Evolutionary conservation across 2,888 invertebrate genomes (phyloP).

Genomic region (Spialia ferax): DNA sequence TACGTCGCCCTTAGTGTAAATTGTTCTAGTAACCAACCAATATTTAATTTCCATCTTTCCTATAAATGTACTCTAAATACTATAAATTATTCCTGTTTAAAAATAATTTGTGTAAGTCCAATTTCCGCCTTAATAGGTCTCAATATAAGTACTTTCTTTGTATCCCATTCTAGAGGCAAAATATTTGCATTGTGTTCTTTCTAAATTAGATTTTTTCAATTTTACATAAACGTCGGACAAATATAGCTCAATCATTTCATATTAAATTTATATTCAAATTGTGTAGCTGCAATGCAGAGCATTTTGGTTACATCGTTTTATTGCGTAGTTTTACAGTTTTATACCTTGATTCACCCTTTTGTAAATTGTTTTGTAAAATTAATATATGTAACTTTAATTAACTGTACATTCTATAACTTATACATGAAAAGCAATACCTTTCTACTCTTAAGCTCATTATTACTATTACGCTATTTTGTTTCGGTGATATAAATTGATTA

Average conservation of each 20-base stretch:
- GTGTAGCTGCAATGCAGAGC: neutral
- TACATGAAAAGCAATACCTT: constrained; percentile 30
- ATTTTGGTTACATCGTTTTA: constrained; percentile 6
- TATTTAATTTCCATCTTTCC: constrained; percentile 14
- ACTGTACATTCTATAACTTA: constrained; percentile 1
- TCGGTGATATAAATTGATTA: constrained; percentile 25
- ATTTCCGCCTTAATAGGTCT: constrained; percentile 32
- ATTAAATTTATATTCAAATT: neutral
- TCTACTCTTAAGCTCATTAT: constrained; percentile 26
- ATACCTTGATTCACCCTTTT: constrained; percentile 1
- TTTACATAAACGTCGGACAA: neutral
- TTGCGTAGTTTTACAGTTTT: neutral
- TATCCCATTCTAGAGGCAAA: constrained; percentile 6
- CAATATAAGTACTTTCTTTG: constrained; percentile 8
- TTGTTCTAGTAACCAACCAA: neutral
- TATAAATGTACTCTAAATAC: constrained; percentile 27
- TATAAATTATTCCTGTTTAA: constrained; percentile 20
- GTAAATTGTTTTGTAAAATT: constrained; percentile 22
- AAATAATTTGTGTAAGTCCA: constrained; percentile 32
- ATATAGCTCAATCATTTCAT: neutral
- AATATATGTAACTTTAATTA: constrained; percentile 6
- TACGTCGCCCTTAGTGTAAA: constrained; percentile 1
- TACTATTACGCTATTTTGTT: constrained; percentile 11
- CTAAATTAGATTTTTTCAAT: neutral
- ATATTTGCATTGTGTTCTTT: neutral